Base-by-base conservation (phyloP, 2,797 vertebrate genomes). In the Acipenser ruthenus region DNA sequence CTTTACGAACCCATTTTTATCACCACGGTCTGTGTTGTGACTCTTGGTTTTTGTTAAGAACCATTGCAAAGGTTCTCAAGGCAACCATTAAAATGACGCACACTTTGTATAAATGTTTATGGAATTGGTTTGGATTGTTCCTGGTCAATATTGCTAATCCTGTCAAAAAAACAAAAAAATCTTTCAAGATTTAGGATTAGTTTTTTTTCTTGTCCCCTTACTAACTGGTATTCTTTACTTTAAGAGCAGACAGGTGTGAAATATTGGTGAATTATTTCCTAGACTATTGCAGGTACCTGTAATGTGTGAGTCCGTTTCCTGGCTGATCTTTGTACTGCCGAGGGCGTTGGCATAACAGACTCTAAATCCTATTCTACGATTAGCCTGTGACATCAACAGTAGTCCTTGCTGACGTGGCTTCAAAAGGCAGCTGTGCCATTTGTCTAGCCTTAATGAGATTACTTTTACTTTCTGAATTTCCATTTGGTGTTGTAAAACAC, bases 101-200 rank as follows among this genome's bases (percentile, higher is more conserved):
- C 37, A 37, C 37, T 37, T 37, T 5, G 37, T 37, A 37, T 37
- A 5, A 4, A 37, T 4, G 3, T 37, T 37, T 37, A 37, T 37
- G 37, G 37, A 76, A 77, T 77, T 73, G 75, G 71, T 53, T 70
- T 67, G n/a, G 71, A 74, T 67, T 76, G 76, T 70, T 72, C 71
- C 64, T 51, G 55, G 23, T 74, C 79, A 83, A 78, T 78, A 63
- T 75, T 70, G 51, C 72, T 80, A 79, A 80, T 82, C 74, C 72
- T 4, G 64, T 66, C 68, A 71, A 77, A 75, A 75, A 37, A 37
- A 18, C 1, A 18, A 18, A 37, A 37, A 71, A 3, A 68, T 50
- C 71, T 73, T 70, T 11, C 7, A 58, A 11, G 10, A n/a, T n/a
- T 58, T 11, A 58, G 12, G 7, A 11, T n/a, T n/a, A 11, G 37